phyloP scores from a whole-genome alignment of 2,113 vertebrate genomes.

The Alaudala cheleensis region DNA sequence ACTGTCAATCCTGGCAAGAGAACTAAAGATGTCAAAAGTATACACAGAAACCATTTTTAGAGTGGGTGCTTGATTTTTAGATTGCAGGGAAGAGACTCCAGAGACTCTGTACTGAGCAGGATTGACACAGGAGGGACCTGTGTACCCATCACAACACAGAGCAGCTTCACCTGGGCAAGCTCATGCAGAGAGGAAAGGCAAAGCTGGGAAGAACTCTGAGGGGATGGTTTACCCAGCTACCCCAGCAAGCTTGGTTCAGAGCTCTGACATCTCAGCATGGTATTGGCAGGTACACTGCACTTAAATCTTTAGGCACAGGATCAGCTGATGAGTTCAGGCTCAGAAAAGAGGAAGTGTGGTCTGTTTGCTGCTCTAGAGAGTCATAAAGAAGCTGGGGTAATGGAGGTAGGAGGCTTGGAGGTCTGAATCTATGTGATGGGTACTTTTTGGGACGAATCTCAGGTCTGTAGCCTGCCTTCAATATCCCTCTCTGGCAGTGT shows the following conservation, averaged over 20 bases:
- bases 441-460: neutral
- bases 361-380: neutral
- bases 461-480: neutral
- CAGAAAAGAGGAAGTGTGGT: neutral
- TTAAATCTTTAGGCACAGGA: neutral
- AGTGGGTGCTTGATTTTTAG: neutral
- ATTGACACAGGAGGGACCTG: neutral
- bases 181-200: neutral
- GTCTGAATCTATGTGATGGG: neutral
- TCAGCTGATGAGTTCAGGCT: neutral
- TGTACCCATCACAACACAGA: neutral
- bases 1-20: neutral
- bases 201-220: neutral
- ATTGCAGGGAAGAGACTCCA: neutral
- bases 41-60: neutral
- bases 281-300: neutral
- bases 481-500: accelerated
- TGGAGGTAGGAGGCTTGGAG: neutral
- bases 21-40: neutral
- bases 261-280: neutral
- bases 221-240: neutral
- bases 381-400: neutral
- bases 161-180: neutral
- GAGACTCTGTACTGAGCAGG: accelerated
- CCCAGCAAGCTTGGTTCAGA: constrained; percentile 1